Conservation (phyloP, 2,797 vertebrate species). For the Eulemur rubriventer region DNA sequence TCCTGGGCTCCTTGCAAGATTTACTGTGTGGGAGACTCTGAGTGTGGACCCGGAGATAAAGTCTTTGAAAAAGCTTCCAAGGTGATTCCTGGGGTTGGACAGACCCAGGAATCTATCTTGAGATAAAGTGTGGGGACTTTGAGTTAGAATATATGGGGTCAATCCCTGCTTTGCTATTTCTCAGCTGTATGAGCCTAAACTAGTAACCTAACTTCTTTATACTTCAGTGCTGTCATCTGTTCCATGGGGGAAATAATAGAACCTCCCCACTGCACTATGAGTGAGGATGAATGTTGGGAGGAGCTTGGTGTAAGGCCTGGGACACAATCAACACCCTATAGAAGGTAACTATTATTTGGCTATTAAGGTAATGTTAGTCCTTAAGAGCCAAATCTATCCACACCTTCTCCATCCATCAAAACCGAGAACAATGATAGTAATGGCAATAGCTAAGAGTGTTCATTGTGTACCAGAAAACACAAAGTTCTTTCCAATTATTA, state of each 20-base stretch:
- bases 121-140: neutral
- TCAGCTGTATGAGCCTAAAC: neutral
- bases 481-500: neutral
- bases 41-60: neutral
- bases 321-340: neutral
- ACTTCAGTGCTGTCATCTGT: neutral
- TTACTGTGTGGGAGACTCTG: neutral
- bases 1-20: neutral
- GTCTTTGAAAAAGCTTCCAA: neutral
- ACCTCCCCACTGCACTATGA: neutral
- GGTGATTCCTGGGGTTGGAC: neutral
- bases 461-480: neutral
- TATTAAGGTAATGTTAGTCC: neutral
- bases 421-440: neutral
- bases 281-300: neutral
- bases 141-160: neutral
- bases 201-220: neutral
- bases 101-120: neutral
- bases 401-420: neutral
- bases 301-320: neutral
- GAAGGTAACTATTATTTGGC: neutral
- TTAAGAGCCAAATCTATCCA: neutral
- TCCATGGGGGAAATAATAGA: neutral
- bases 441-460: neutral
- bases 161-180: neutral